Base-by-base conservation (phyloP, 2,113 vertebrate species). In the Rhinolophus ferrumequinum region DNA sequence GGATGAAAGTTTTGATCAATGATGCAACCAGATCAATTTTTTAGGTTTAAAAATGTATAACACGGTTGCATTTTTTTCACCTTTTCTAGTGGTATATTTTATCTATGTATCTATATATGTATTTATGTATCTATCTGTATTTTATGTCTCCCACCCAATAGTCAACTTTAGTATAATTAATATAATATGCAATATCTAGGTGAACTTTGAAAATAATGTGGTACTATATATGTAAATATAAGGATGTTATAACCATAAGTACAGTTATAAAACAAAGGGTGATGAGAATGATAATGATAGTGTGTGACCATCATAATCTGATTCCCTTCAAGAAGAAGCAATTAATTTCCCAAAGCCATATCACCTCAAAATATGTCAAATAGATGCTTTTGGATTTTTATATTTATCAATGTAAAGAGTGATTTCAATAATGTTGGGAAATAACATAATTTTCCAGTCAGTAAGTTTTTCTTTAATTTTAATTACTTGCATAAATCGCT, bases 131-230 rank as follows among this genome's bases (percentile, higher is more conserved):
- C 4, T 77, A 50, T 70, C 8, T 83, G 28, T 83, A 54, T 90
- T 16, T 30, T 69, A 54, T 62, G 30, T 70, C 19, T 70, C 15
- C 30, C 30, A 30, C 21, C 19, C 3, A 41, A 69, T 76, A 67
- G 18, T 77, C 28, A 77, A 28, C 62, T 83, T 91, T 91, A 77
- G 12, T 52, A 60, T 87, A 58, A 64, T 15, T 91, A 84, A 79
- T 33, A 67, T 67, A 54, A 44, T 60, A 35, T 73, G 6, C 24
- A 52, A 24, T 72, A 16, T 75, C 38, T 35, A 88, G 85, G 60
- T 73, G 21, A 19, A 73, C 19, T 58, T 69, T 84, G 21, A 54
- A 88, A 94, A 21, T 38, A 66, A 79, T 33, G 12, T 50, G 62
- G 5, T 33, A 26, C 1, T 21, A 22, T 50, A 8, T 26, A 33